Base-by-base conservation (phyloP, 2,797 vertebrate species). In the Calcarius lapponicus region DNA sequence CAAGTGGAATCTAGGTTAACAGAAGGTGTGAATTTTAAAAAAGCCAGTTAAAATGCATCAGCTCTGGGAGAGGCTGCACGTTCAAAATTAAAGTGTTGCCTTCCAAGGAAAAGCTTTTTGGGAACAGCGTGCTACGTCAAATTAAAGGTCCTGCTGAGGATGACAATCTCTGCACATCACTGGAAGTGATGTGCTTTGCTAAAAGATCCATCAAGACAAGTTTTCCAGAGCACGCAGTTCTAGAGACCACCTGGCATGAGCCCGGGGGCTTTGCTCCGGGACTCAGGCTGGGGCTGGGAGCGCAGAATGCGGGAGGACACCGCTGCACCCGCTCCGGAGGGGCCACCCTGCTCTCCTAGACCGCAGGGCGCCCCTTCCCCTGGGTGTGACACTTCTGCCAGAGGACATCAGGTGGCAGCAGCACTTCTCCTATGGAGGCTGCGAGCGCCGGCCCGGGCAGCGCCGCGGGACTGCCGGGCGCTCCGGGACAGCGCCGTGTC, bases 401-500 rank as follows among this genome's bases (percentile, higher is more conserved):
- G 10, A 22, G 85, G 82, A 92, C 98, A 17, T 88, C 28, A 98
- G 98, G 93, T 96, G 98, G 98, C 98, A 98, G 98, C 97, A 97
- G 0, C 66, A 57, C 87, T 71, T 96, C 81, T 97, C 93, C 9
- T 1, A 85, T 4, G 40, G 78, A 60, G 18, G 13, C 31, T 36
- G 64, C 70, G 11, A 42, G 31, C 28, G n/a, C 65, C 16, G 31
- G 47, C n/a, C 24, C 6, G 38, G 67, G 72, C 10, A 29, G 58
- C 34, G 40, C 20, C 19, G 31, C 17, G 36, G 69, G 20, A 19
- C 17, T 17, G 16, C 31, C 31, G 25, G 54, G 53, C 53, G 19
- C 31, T 32, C 53, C 31, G 17, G 61, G 51, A 16, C 54, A 24
- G 54, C 54, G 22, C 21, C 54, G 54, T 5, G 32, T 22, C 4